Evolutionary conservation across 2,888 invertebrate genomes (phyloP), one percentile per base, ranked within the genome.

Genomic region (Tricholauxania praeusta): DNA sequence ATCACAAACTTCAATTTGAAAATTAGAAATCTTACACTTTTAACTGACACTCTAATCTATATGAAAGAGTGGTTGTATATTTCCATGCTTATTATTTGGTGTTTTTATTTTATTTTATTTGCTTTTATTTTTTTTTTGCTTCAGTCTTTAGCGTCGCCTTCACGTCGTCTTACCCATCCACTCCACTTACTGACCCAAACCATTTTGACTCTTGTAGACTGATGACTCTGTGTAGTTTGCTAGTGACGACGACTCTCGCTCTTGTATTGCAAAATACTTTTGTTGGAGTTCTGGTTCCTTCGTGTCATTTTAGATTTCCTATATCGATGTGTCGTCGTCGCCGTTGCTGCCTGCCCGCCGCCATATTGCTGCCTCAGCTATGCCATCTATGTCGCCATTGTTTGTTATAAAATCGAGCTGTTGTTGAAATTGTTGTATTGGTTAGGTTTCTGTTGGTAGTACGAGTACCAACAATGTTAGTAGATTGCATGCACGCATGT

Each of bases 381-480:
- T 39, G 39, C 39, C 39, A 39, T 75, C 55, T 71, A 64, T 71
- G 76, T 74, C 75, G 78, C 75, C 79, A 79, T 81, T 81, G 81
- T 81, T 81, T 82, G 77, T 80, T 77, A 78, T 76, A 75, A 81
- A 82, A 81, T 81, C 82, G 78, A 80, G 80, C 82, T 80, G 79
- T 79, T 76, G 72, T 71, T 39, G 39, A 10, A 39, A 39, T 39
- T 71, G 66, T 75, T 51, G 55, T 53, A 53, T 52, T 53, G 49
- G 49, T 63, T 63, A 22, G 48, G 19, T 53, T 39, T 39, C 39
- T 39, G 39, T 39, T 39, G 10, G 51, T 66, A 12, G 66, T 4
- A n/a, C 14, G n/a, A 63, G 66, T 4, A n/a, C 48, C 48, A 63
- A 17, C 39, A 39, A 10, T 39, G 39, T 39, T 39, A 39, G 39